Percentiles rank a stretch among this genome's conserved stretches.
These are phyloP conservation scores for Coremacera marginata DNA, from an alignment of 2,888 invertebrate species.

Conservation along the genomic window DNA sequence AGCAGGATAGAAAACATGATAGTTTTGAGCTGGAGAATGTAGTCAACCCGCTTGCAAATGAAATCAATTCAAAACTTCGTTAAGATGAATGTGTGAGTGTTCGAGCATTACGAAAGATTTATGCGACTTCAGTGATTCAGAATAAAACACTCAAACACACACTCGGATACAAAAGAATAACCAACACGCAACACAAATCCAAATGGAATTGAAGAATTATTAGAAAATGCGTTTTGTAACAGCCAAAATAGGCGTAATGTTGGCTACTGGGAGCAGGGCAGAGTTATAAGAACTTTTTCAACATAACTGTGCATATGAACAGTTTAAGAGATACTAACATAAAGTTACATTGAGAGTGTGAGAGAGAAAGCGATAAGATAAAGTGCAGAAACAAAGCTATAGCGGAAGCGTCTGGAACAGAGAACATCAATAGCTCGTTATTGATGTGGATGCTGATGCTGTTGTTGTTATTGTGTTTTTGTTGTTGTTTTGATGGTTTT, in stretches of 20 bases:
- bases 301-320: not conserved
- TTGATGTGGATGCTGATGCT: conserved; percentile 56
- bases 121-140: not conserved
- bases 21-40: conserved; percentile 56
- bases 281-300: conserved; percentile 19
- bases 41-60: conserved; percentile 16
- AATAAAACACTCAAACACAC: not conserved
- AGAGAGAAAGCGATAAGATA: not conserved
- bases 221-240: not conserved
- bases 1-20: conserved; percentile 50
- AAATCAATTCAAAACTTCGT: conserved; percentile 20
- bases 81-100: not conserved
- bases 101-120: not conserved
- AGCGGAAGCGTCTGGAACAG: conserved; percentile 15
- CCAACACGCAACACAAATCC: conserved; percentile 1
- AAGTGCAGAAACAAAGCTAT: not conserved
- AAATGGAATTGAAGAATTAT: not conserved
- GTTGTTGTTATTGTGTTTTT: not conserved
- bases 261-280: not conserved
- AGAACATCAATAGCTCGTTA: conserved; percentile 47
- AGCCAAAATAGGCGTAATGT: not conserved
- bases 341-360: not conserved
- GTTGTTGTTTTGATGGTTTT: not conserved
- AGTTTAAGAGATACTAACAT: not conserved
- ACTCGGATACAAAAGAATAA: conserved; percentile 6